A percentile compares a stretch with the other conserved stretches of the same genome.
Evolutionary conservation across 2,797 vertebrate species (phyloP).

Genomic region (Liasis olivaceus): DNA sequence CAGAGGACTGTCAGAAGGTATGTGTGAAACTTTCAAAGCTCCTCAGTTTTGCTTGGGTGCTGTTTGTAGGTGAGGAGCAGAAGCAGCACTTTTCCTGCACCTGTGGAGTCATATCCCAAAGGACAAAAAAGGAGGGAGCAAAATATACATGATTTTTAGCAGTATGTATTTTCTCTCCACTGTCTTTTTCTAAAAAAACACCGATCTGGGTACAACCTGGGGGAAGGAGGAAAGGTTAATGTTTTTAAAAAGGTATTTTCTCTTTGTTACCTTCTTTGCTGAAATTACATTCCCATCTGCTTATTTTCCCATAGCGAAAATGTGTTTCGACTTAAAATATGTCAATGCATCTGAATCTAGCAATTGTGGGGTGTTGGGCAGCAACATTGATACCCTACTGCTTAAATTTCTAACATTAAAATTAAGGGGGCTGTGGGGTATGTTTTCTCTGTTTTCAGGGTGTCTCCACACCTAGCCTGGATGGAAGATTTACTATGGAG

Average conservation of each 20-base stretch:
- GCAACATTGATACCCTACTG: neutral
- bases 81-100: too few relatives aligned
- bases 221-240: too few relatives aligned
- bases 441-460: neutral
- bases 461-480: neutral
- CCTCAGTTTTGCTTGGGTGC: neutral
- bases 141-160: conserved; percentile 9
- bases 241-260: neutral
- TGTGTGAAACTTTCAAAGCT: conserved; percentile 44
- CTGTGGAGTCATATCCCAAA: too few relatives aligned
- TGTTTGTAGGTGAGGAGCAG: neutral
- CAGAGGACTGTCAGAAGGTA: conserved; percentile 28
- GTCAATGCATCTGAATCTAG: neutral
- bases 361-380: neutral
- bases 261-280: neutral
- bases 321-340: neutral
- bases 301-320: too few relatives aligned
- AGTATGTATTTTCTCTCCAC: neutral
- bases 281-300: neutral
- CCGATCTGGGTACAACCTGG: too few relatives aligned
- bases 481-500: neutral
- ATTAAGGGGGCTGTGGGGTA: neutral
- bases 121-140: too few relatives aligned
- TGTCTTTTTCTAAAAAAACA: too few relatives aligned
- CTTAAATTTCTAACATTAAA: neutral